Evolutionary conservation across 2,113 vertebrate species (phyloP), one percentile per base, ranked within the genome.

Genomic region (Brevimyrus niger): DNA sequence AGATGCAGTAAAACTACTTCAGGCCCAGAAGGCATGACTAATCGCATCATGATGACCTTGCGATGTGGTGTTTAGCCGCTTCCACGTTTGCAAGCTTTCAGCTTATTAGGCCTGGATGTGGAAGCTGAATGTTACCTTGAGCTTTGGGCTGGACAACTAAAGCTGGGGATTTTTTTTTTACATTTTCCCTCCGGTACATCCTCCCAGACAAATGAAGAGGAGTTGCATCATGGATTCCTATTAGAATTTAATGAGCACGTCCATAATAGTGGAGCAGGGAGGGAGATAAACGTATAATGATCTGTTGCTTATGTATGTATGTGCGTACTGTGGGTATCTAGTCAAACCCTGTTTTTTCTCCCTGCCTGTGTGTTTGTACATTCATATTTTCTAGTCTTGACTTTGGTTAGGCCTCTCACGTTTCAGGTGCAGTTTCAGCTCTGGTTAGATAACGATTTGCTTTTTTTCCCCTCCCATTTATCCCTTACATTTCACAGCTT

Each of bases 181-280:
- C n/a, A 65, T 90, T 88, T 90, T 51, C 53, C 65, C 86, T 89
- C 35, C 19, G 76, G 73, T 89, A 55, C 46, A 27, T 90, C 80
- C 90, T 50, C 27, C 19, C 48, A 86, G 88, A 85, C 88, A 42
- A 53, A 76, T 35, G 46, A 69, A 89, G 87, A 86, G 65, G 69
- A 58, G 90, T 83, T 86, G 88, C 80, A 85, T 82, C 44, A 65
- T 65, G 53, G 88, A 23, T 90, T 58, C 82, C 85, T 88, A 86
- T 91, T 86, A 89, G 85, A 82, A 88, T 89, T 91, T 91, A 92
- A 90, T 90, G 84, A 91, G 90, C 50, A 73, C 38, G 46, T 73
- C 53, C 61, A 46, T 88, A 87, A 87, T 51, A 89, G 65, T 61
- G 42, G 88, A 91, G 85, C 27, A 86, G 61, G 83, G 87, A 76